Evolutionary conservation across 1,140 invertebrate genomes (phyloP).

Genomic region (Harlomillsia oculata): DNA sequence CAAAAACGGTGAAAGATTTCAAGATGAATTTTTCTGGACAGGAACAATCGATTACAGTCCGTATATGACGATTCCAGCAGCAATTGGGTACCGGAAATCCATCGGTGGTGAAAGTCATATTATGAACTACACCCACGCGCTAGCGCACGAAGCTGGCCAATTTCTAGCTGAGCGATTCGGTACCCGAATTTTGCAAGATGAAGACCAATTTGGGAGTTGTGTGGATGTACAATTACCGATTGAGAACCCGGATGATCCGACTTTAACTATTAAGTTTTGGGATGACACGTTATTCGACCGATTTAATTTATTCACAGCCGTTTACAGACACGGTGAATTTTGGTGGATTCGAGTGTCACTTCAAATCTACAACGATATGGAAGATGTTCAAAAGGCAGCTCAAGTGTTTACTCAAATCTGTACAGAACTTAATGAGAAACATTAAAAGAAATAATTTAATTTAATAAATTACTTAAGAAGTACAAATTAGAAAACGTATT

Average conservation of each 20-base stretch:
- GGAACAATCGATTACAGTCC: constrained; percentile 25
- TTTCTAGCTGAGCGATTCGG: not conserved
- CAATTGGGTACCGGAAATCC: constrained; percentile 11
- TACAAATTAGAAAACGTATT: too few relatives aligned
- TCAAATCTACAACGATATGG: constrained; percentile 19
- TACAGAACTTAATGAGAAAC: not conserved
- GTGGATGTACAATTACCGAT: constrained; percentile 14
- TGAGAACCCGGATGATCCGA: not conserved
- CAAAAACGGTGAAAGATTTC: not conserved
- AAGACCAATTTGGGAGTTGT: constrained; percentile 13
- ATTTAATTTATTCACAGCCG: not conserved
- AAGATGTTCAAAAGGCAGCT: constrained; percentile 8
- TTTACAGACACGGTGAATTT: constrained; percentile 1
- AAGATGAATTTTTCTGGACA: constrained; percentile 31
- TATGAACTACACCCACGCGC: constrained; percentile 3
- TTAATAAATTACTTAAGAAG: too few relatives aligned
- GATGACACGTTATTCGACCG: not conserved
- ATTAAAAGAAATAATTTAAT: too few relatives aligned
- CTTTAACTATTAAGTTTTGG: not conserved
- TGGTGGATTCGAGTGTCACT: constrained; percentile 17
- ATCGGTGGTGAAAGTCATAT: constrained; percentile 13
- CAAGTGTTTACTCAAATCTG: not conserved
- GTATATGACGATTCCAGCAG: constrained; percentile 20
- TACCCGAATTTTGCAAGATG: constrained; percentile 6
- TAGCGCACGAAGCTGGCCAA: constrained; percentile 1